Percentiles rank a stretch among this genome's conserved stretches.
Evolutionary conservation across 2,113 vertebrate species (phyloP).

Genomic region (Chaetura pelagica): DNA sequence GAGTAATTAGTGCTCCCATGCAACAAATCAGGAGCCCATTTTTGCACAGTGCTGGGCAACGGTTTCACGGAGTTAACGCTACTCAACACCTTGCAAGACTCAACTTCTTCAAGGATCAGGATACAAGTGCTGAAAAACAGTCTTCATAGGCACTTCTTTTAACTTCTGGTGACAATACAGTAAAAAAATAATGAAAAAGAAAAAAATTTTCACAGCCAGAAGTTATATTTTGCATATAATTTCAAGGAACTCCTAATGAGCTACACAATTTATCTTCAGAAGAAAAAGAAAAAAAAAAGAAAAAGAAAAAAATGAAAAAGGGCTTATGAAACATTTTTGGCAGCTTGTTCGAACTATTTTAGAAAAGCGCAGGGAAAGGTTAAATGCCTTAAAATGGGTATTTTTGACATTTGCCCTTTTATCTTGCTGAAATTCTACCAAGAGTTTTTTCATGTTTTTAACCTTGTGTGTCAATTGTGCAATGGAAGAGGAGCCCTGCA

Average conservation of each 20-base stretch:
- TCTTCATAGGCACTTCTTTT: slow-evolving; percentile 41
- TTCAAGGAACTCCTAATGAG: slow-evolving; percentile 1
- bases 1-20: background rate
- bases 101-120: background rate
- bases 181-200: background rate
- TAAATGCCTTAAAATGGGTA: background rate
- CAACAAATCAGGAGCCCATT: background rate
- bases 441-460: background rate
- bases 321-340: slow-evolving; percentile 39
- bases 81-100: background rate
- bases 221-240: slow-evolving; percentile 30
- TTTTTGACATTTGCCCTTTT: slow-evolving; percentile 39
- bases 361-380: background rate
- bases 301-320: background rate
- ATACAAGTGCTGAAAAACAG: slow-evolving; percentile 23
- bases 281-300: background rate
- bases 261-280: slow-evolving; percentile 4
- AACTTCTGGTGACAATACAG: slow-evolving; percentile 40
- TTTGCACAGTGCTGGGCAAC: background rate
- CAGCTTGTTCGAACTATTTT: slow-evolving; percentile 9
- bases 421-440: background rate
- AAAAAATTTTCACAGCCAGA: background rate
- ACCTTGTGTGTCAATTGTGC: background rate
- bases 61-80: background rate
- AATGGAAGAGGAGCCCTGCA: background rate